Conservation (phyloP, 2,888 invertebrate genomes). For the Hyalella azteca region DNA sequence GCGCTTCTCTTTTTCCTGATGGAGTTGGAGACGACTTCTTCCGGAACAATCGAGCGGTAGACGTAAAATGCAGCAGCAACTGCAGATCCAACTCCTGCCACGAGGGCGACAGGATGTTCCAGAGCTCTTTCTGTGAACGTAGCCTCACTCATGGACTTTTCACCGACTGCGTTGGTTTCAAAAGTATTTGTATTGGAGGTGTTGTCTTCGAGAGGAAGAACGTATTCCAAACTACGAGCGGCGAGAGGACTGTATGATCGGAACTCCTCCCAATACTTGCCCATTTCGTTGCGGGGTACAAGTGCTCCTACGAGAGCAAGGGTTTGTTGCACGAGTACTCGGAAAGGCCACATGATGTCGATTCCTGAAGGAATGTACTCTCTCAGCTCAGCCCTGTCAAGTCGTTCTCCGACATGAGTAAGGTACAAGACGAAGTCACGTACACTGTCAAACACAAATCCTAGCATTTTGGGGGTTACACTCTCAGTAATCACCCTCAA, state of each 20-base stretch:
- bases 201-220: neutral
- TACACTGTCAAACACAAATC: neutral
- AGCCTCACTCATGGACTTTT: neutral
- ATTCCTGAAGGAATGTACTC: constrained; percentile 20
- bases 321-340: neutral
- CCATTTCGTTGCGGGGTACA: constrained; percentile 6
- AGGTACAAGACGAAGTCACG: constrained; percentile 5
- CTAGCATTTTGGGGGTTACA: constrained; percentile 4
- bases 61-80: neutral
- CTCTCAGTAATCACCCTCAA: constrained; percentile 16
- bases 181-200: neutral
- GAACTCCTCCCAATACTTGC: constrained; percentile 17
- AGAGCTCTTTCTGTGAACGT: neutral
- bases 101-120: neutral
- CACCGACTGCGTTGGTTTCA: neutral
- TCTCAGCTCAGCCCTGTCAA: neutral
- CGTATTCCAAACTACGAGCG: neutral
- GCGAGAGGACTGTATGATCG: neutral
- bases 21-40: neutral
- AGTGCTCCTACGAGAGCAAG: neutral
- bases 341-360: neutral
- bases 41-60: neutral
- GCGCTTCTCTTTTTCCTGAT: constrained; percentile 4
- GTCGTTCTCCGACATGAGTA: neutral
- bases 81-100: neutral